These are phyloP conservation scores for Lepidurus apus DNA, from an alignment of 1,140 invertebrate genomes.

Conservation along the genomic window DNA sequence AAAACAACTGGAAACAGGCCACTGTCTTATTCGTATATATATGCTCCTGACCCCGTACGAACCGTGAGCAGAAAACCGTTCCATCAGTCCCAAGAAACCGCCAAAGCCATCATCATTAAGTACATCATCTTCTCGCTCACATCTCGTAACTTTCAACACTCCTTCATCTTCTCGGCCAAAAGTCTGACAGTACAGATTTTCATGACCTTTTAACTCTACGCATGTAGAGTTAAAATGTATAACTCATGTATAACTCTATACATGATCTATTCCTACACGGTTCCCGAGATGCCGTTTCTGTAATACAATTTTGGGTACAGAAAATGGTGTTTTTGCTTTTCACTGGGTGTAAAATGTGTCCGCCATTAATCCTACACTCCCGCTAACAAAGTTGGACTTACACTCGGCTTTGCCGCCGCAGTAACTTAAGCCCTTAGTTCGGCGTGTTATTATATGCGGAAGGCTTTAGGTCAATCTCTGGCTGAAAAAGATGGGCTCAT, in stretches of 20 bases:
- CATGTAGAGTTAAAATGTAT: no score
- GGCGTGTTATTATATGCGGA: slow-evolving; percentile 17
- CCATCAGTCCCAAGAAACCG: background rate
- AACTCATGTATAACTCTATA: no score
- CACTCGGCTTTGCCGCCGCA: background rate
- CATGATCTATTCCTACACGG: background rate
- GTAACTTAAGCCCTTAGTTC: background rate
- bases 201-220: background rate
- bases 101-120: background rate
- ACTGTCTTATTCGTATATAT: background rate
- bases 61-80: background rate
- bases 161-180: background rate
- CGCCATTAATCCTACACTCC: background rate
- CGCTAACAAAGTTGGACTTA: background rate
- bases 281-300: no score
- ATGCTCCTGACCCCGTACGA: background rate
- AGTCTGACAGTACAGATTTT: background rate
- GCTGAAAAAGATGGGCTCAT: background rate
- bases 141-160: background rate
- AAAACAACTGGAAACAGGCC: slow-evolving; percentile 21
- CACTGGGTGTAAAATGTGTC: background rate
- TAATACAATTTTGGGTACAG: no score
- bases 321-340: background rate
- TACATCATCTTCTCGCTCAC: slow-evolving; percentile 4
- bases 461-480: slow-evolving; percentile 17